Base-by-base conservation (phyloP, 2,888 invertebrate genomes). In the Ligdia adustata region DNA sequence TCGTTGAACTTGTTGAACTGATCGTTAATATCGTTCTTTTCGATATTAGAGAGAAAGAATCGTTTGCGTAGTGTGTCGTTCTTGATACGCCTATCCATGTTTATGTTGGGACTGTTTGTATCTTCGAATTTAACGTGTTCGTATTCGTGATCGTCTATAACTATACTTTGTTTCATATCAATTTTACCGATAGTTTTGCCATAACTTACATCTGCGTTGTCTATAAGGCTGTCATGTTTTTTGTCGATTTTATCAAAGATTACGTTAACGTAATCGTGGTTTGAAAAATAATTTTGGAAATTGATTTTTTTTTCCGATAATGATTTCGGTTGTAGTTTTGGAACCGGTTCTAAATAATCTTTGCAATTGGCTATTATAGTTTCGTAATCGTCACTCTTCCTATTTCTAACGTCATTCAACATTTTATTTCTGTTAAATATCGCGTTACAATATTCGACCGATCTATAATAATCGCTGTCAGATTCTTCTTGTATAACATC, bases 401-500 rank as follows among this genome's bases (percentile, higher is more conserved):
- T 59, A 18, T 51, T 43, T 7, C 33, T 50, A 15, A 29, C 49
- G 9, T 13, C 69, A 16, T 40, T 41, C 7, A 37, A 15, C 5
- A 38, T 4, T 18, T 43, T 49, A 4, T 62, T 66, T 26, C 44
- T 52, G 12, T 53, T 60, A 9, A 60, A 60, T n/a, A 60, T 43
- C 2, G 78, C 62, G 22, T 88, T 87, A 48, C 81, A 82, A 50
- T 89, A 90, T 37, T 90, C 89, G 0, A 91, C 33, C 20, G 87
- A 85, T 50, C 82, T 79, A 55, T 91, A 91, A 42, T 91, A 91
- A 42, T 91, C 91, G 12, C 88, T 88, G 31, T 91, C 91, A 0
- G 87, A 85, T 20, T 91, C 91, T 45, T 91, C 91, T 28, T 89
- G 82, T 16, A 91, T 91, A 0, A 81, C 86, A 52, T 88, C 90